Conservation (phyloP, 1,140 invertebrate species). For the Papilio helenus region DNA sequence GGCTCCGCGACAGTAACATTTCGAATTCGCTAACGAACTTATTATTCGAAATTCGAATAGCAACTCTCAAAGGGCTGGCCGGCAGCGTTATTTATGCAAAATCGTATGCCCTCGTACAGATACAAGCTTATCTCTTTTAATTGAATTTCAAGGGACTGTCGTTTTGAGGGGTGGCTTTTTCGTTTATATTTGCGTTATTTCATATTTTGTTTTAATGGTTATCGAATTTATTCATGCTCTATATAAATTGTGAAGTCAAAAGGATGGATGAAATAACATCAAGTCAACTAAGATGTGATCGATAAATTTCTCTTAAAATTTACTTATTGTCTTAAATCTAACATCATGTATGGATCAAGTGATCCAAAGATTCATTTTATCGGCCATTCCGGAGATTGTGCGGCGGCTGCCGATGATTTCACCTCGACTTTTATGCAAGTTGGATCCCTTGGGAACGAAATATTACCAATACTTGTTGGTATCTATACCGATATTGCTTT, state of each 20-base stretch:
- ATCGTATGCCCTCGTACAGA: conserved; percentile 28
- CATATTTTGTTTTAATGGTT: not conserved
- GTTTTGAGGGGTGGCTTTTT: not conserved
- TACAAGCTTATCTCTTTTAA: conserved; percentile 36
- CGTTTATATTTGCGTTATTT: not conserved
- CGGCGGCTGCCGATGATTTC: conserved; percentile 4
- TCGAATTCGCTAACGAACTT: conserved; percentile 71
- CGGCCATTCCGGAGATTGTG: conserved; percentile 21
- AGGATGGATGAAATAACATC: too few species aligned
- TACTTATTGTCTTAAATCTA: too few species aligned
- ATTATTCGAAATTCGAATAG: conserved; percentile 68
- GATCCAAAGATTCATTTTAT: conserved; percentile 13
- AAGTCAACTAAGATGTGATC: too few species aligned
- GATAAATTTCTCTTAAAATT: too few species aligned
- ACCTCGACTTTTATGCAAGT: conserved; percentile 18
- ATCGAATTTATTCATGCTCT: not conserved
- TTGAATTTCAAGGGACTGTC: conserved; percentile 34
- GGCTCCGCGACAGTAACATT: conserved; percentile 61
- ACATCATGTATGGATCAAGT: too few species aligned
- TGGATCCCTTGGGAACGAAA: not conserved
- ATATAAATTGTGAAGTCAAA: too few species aligned
- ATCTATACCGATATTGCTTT: not conserved
- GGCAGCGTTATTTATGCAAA: conserved; percentile 51
- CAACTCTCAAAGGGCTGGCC: conserved; percentile 50
- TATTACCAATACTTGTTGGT: conserved; percentile 5